Evolutionary conservation across 1,140 invertebrate genomes (phyloP).

Genomic region (Cydia splendana): DNA sequence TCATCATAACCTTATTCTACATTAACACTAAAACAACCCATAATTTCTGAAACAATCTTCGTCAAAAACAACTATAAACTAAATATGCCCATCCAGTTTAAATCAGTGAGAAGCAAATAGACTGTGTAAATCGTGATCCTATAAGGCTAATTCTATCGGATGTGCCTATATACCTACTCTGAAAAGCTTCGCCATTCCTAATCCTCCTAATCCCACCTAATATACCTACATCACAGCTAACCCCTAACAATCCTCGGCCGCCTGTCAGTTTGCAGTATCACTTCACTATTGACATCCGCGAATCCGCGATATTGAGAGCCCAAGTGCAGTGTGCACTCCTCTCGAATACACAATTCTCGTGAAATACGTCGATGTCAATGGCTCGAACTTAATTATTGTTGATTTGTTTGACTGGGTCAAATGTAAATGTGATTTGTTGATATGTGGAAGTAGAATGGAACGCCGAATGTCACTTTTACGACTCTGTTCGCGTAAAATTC

Average conservation of each 20-base stretch:
- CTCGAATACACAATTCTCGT: neutral
- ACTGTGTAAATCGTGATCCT: too few relatives aligned
- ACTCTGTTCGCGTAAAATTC: too few relatives aligned
- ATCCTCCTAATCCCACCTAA: neutral
- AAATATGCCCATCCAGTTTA: too few relatives aligned
- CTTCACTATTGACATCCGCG: conserved; percentile 1
- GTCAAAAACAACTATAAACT: too few relatives aligned
- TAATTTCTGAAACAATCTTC: too few relatives aligned
- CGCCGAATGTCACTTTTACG: too few relatives aligned
- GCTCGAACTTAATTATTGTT: neutral
- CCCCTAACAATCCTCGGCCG: neutral
- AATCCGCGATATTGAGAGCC: neutral
- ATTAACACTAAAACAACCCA: too few relatives aligned
- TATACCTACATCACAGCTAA: neutral
- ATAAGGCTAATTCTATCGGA: too few relatives aligned
- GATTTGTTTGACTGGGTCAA: neutral
- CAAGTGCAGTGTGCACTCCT: neutral
- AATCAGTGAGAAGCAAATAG: too few relatives aligned
- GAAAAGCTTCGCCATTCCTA: neutral
- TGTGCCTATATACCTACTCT: neutral
- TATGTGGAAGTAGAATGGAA: neutral
- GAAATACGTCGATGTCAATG: neutral
- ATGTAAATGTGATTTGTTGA: neutral
- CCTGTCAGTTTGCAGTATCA: neutral
- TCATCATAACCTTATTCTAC: too few relatives aligned